Evolutionary conservation across 2,113 vertebrate species (phyloP), one percentile per base, ranked within the genome.

Genomic region (Tragelaphus strepsiceros): DNA sequence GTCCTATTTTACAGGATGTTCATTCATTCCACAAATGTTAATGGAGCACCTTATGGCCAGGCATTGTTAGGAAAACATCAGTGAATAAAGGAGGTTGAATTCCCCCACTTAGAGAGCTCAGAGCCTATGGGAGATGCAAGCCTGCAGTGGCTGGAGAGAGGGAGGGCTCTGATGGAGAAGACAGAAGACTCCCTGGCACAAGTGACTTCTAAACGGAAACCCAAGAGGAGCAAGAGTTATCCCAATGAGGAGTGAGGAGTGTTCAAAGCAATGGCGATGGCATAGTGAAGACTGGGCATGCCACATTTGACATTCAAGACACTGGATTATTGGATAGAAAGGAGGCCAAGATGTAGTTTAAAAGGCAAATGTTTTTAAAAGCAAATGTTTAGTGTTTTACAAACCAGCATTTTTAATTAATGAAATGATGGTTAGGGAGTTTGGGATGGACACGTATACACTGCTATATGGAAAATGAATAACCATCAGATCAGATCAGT

Each of bases 241-340:
- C 62, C 30, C 0, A 6, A 5, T 21, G 46, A 32, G 16, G n/a
- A 30, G 6, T 6, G 13, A 17, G 2, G 30, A 19, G 12, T 12
- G 21, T 28, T 49, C 21, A 39, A 11, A 74, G 51, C 21, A 24
- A 2, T 2, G 15, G 39, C 14, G 2, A 6, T 43, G 15, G 17
- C 2, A 6, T 5, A 39, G 21, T 26, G 58, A 35, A 90, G 35
- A 3, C 30, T 7, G 21, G 15, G 51, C 32, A 13, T 3, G 5
- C 39, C 17, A 15, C n/a, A 1, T 8, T 8, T 7, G 64, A 21
- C 19, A 17, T 35, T 81, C 17, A n/a, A 46, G 59, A 59, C 28
- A 8, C 11, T 15, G 26, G 28, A 43, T 53, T 28, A 3, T 3
- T 1, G 8, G 39, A 54, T 11, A 46, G 30, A 82, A 56, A 32